Evolutionary conservation across 2,113 vertebrate genomes (phyloP).

Genomic region (Natator depressus): DNA sequence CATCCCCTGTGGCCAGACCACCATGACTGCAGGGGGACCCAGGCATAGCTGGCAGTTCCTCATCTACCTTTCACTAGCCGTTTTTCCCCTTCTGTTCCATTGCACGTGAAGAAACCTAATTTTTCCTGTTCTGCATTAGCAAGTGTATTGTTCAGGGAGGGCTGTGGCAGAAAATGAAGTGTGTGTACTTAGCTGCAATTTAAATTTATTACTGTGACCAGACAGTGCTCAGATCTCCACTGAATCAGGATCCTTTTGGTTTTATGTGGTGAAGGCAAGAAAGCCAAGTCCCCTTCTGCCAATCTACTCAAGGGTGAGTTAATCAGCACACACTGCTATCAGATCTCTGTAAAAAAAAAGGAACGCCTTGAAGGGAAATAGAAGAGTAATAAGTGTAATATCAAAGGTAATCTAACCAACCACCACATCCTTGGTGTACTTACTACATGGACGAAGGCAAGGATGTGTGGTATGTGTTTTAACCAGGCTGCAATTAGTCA

Average conservation of each 20-base stretch:
- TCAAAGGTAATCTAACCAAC: background rate
- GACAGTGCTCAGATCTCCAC: background rate
- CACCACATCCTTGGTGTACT: background rate
- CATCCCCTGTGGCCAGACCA: background rate
- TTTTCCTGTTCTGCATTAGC: background rate
- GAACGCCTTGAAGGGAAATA: background rate
- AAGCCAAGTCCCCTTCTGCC: background rate
- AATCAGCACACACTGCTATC: background rate
- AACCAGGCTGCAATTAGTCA: background rate
- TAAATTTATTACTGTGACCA: background rate
- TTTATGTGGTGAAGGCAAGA: background rate
- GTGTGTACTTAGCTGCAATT: background rate
- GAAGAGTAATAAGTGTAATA: background rate
- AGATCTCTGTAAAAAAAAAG: background rate
- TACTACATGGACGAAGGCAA: background rate
- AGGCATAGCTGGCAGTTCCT: background rate
- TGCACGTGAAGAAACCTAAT: background rate
- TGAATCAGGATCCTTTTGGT: background rate
- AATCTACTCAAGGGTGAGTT: background rate
- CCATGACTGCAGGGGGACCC: background rate
- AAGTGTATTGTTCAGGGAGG: background rate
- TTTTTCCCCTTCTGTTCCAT: background rate
- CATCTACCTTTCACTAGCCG: background rate
- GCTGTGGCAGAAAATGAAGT: background rate
- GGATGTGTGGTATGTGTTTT: background rate